Conservation (phyloP, 2,888 invertebrate species). For the Germaria angustata region DNA sequence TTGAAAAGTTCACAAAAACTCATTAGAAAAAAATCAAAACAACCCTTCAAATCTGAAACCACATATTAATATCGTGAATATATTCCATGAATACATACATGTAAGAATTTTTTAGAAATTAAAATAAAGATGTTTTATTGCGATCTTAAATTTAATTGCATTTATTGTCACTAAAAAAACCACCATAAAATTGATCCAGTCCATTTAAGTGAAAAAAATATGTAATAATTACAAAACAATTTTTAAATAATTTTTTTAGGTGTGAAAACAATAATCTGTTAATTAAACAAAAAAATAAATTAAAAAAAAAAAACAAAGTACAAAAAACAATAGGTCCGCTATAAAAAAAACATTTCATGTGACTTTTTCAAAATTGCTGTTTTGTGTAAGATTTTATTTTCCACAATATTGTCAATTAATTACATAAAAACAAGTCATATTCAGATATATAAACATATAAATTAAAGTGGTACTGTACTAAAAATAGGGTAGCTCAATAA, state of each 20-base stretch:
- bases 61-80: neutral
- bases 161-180: neutral
- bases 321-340: too few species aligned
- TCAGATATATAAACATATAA: too few species aligned
- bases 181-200: neutral
- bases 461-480: too few species aligned
- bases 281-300: neutral
- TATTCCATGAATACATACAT: neutral
- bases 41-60: neutral
- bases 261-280: neutral
- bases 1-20: neutral
- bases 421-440: too few species aligned
- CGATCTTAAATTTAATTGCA: neutral
- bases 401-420: too few species aligned
- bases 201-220: neutral
- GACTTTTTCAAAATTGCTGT: neutral
- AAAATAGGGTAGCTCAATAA: too few species aligned
- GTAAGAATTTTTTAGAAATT: neutral
- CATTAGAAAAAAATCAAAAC: neutral
- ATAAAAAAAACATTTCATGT: too few species aligned
- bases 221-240: neutral
- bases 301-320: neutral
- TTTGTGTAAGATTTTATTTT: too few species aligned
- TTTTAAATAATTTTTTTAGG: neutral
- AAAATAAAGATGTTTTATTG: neutral